These are phyloP conservation scores for Drosophila parvula DNA, from an alignment of 1,140 invertebrate species.

Conservation along the genomic window DNA sequence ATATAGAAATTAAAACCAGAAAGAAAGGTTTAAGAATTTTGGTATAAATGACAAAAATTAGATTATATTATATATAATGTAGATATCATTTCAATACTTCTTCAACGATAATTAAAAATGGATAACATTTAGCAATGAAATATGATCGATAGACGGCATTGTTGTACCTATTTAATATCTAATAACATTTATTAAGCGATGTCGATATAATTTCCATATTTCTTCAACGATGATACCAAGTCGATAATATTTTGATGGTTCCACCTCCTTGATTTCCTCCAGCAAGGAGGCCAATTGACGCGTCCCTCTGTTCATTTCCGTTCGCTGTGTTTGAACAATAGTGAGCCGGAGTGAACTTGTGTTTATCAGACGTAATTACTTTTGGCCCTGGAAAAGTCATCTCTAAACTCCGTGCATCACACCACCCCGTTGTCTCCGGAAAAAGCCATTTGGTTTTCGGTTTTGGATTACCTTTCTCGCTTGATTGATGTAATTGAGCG, in stretches of 20 bases:
- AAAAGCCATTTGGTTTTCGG: slow-evolving; percentile 36
- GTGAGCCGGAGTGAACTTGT: slow-evolving; percentile 10
- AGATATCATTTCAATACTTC: background rate
- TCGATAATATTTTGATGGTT: background rate
- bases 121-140: background rate
- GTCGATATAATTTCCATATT: too few relatives aligned
- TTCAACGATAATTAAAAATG: background rate
- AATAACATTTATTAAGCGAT: background rate
- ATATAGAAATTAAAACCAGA: background rate
- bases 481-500: slow-evolving; percentile 62
- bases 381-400: slow-evolving; percentile 21
- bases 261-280: background rate
- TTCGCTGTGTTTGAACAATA: background rate
- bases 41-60: too few relatives aligned
- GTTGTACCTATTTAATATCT: background rate
- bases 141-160: background rate
- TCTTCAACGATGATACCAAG: background rate
- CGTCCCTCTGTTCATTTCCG: background rate
- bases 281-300: slow-evolving; percentile 3
- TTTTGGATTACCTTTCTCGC: slow-evolving; percentile 48
- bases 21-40: too few relatives aligned
- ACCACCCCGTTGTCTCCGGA: background rate
- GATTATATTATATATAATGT: background rate
- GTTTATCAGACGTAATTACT: slow-evolving; percentile 44
- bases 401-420: slow-evolving; percentile 2